Conservation (phyloP, 2,113 vertebrate species). For the Perca flavescens region DNA sequence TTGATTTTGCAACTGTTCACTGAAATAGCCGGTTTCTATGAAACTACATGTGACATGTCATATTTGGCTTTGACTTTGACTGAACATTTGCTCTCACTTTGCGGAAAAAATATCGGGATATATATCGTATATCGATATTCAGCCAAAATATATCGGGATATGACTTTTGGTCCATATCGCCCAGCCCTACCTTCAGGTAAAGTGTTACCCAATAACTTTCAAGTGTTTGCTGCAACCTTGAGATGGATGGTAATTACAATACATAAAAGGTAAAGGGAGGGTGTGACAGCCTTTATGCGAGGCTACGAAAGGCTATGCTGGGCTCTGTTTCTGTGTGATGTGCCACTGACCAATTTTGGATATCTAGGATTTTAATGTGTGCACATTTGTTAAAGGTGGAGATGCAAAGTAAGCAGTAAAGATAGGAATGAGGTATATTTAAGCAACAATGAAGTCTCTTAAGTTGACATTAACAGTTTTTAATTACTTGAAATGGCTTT, state of each 20-base stretch:
- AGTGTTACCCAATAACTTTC: not conserved
- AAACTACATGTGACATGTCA: too few species aligned
- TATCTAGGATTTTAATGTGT: not conserved
- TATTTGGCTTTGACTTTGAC: too few species aligned
- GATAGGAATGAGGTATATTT: not conserved
- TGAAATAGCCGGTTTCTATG: too few species aligned
- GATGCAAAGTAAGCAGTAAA: not conserved
- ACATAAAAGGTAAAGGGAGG: not conserved
- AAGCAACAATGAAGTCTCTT: not conserved
- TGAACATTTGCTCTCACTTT: too few species aligned
- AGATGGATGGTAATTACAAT: not conserved
- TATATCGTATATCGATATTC: too few species aligned
- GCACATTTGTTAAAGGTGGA: not conserved
- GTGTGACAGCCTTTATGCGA: not conserved
- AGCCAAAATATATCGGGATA: too few species aligned
- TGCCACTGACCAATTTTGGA: not conserved
- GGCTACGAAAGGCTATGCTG: not conserved
- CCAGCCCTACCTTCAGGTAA: too few species aligned
- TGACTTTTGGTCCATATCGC: too few species aligned
- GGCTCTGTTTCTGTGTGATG: not conserved
- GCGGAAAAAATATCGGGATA: too few species aligned
- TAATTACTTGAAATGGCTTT: not conserved
- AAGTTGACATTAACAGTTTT: not conserved
- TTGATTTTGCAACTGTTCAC: too few species aligned
- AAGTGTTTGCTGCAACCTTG: not conserved